phyloP scores from a whole-genome alignment of 2,797 vertebrate species.

The Anabas testudineus region DNA sequence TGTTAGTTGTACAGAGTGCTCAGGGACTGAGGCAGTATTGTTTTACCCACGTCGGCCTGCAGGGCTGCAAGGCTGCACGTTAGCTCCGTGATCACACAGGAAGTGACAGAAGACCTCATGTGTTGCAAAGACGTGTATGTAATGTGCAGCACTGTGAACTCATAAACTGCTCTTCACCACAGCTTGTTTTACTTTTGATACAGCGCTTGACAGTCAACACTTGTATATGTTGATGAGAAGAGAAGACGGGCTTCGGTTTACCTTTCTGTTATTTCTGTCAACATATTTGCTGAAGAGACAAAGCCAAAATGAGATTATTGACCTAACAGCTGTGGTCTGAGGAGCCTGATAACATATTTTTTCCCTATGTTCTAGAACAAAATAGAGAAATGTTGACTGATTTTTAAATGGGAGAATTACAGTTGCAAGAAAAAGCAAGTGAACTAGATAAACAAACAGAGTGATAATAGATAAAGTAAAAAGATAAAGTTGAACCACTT shows the following conservation, averaged over 20 bases:
- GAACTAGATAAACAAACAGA: too few relatives aligned
- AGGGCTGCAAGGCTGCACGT: not conserved
- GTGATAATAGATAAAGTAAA: too few relatives aligned
- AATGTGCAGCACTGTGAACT: constrained; percentile 20
- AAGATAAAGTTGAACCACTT: too few relatives aligned
- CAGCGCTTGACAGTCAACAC: not conserved
- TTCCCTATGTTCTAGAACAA: not conserved
- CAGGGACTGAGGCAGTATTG: not conserved
- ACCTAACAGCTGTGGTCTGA: not conserved
- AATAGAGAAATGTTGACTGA: not conserved
- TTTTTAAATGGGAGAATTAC: too few relatives aligned
- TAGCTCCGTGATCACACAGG: constrained; percentile 33
- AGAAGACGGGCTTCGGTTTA: not conserved
- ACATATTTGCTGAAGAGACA: not conserved
- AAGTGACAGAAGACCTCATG: not conserved
- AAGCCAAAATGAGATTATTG: not conserved
- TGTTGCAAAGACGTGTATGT: not conserved
- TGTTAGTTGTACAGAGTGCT: not conserved
- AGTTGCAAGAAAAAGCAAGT: too few relatives aligned
- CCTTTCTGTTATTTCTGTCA: not conserved
- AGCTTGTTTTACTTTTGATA: not conserved
- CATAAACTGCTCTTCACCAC: constrained; percentile 6
- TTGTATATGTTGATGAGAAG: not conserved
- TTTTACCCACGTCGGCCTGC: not conserved
- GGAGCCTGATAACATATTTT: not conserved